Percentiles rank a stretch among this genome's conserved stretches.
Conservation (phyloP, 2,797 vertebrate species). For the Cryptoprocta ferox region DNA sequence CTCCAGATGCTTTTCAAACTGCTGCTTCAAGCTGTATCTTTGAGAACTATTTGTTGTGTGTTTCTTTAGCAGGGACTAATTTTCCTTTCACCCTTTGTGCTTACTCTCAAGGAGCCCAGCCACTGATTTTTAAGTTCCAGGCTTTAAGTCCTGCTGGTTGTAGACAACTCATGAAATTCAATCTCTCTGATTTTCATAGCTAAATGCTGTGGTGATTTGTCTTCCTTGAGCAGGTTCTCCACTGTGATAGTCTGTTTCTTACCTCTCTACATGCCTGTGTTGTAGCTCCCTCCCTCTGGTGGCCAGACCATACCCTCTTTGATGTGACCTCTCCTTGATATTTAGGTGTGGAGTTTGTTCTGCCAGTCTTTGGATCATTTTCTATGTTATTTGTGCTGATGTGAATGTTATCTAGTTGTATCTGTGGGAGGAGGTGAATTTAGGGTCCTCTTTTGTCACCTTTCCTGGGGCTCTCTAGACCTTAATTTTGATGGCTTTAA, state of each 20-base stretch:
- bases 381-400: background rate
- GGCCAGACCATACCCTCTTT: background rate
- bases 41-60: background rate
- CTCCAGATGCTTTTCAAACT: background rate
- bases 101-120: background rate
- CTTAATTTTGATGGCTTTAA: conserved; percentile 39
- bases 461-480: background rate
- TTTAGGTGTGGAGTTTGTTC: background rate
- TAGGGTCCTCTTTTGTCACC: background rate
- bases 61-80: background rate
- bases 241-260: background rate
- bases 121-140: background rate
- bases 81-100: background rate
- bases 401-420: background rate
- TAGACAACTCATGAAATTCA: background rate
- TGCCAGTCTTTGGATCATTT: background rate
- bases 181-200: background rate
- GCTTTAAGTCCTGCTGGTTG: background rate
- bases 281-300: background rate
- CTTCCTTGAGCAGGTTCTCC: background rate
- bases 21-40: background rate
- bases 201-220: background rate
- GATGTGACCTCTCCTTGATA: background rate
- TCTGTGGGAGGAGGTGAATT: background rate
- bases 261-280: background rate